Evolutionary conservation across 2,888 invertebrate genomes (phyloP), one percentile per base, ranked within the genome.

Genomic region (Helleia helle): DNA sequence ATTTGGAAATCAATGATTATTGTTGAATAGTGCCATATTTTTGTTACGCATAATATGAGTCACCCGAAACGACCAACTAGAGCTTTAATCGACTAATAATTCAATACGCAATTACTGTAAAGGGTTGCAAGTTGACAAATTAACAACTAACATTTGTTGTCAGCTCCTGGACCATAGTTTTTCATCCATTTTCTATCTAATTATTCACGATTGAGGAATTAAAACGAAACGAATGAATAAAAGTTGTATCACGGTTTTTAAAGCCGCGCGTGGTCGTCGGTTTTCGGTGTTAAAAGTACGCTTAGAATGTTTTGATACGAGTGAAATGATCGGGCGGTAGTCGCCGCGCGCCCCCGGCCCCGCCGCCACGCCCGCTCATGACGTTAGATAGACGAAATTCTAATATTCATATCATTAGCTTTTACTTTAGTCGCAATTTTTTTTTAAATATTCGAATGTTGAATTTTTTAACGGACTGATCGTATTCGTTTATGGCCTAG

Each of bases 361-460:
- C 59, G 58, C 61, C 48, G 54, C 50, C 58, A 55, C 60, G 51
- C 54, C 31, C 68, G 55, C 69, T 71, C 65, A 70, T 69, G 61
- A 69, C 65, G 56, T 74, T 83, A 83, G 83, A 80, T 83, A 83
- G 83, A 70, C 77, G 58, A 81, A 83, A 83, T 83, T 83, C 49
- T 75, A 73, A 69, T 73, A 68, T 81, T 76, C 83, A 84, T 84
- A 84, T 84, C 83, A 84, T 81, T 84, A 84, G 83, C 62, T 81
- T 75, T 75, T 81, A 83, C 73, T 80, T 81, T 81, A 83, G 80
- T 65, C 60, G 63, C 66, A 66, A 69, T 71, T 74, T 71, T 68
- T n/a, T n/a, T 61, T 62, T 63, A 57, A 50, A 42, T 43, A 47
- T 48, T 41, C 68, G 63, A 70, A 66, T 69, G 65, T 71, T 73